Evolutionary conservation across 2,888 invertebrate species (phyloP).

Genomic region (Smittia aterrima): DNA sequence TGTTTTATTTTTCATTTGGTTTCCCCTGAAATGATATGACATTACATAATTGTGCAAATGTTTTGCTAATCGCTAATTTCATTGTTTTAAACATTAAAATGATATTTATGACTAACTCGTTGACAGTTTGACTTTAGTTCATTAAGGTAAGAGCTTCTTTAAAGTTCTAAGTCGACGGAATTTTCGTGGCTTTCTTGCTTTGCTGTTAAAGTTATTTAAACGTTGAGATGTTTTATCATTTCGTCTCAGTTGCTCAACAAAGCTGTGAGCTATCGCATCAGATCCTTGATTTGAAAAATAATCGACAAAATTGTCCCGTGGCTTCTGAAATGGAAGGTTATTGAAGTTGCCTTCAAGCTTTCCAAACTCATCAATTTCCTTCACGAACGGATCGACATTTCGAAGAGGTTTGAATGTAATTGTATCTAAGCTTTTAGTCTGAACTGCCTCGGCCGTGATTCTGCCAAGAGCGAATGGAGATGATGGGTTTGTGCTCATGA

Average conservation of each 20-base stretch:
- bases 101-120: neutral
- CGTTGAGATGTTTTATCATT: neutral
- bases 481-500: constrained; percentile 58
- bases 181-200: no score
- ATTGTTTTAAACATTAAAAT: neutral
- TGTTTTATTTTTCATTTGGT: no score
- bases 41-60: no score
- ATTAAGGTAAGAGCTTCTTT: no score
- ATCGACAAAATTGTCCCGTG: neutral
- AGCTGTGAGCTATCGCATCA: constrained; percentile 19
- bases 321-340: constrained; percentile 43
- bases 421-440: neutral
- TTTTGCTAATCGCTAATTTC: no score
- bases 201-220: no score
- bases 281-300: constrained; percentile 20
- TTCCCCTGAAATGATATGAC: no score
- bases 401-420: neutral
- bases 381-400: constrained; percentile 19
- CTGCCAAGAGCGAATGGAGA: constrained; percentile 62
- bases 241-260: neutral
- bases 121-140: neutral
- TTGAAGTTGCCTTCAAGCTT: constrained; percentile 51
- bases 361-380: constrained; percentile 51
- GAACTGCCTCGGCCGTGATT: constrained; percentile 49
- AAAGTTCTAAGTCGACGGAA: no score